Evolutionary conservation across 2,888 invertebrate genomes (phyloP).

Genomic region (Yponomeuta cagnagella): DNA sequence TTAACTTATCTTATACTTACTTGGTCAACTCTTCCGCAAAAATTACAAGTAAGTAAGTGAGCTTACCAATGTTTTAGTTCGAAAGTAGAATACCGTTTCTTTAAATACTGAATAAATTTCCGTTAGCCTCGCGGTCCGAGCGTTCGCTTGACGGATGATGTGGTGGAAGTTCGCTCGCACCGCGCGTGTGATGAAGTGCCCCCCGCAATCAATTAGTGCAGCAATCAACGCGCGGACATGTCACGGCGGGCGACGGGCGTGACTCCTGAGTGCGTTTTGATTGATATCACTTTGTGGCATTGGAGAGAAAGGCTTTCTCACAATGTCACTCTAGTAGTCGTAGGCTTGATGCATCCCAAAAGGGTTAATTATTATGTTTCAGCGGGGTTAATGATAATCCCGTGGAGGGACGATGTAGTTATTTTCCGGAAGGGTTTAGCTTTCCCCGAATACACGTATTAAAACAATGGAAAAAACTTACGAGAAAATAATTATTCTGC

Average conservation of each 20-base stretch:
- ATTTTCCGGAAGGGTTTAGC: too few relatives aligned
- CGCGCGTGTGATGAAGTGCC: constrained; percentile 45
- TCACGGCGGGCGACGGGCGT: constrained; percentile 14
- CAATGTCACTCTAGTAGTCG: background rate
- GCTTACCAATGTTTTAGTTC: too few relatives aligned
- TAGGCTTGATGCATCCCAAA: background rate
- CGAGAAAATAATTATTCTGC: too few relatives aligned
- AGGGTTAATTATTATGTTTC: too few relatives aligned
- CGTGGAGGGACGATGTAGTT: too few relatives aligned
- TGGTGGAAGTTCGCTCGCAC: constrained; percentile 24
- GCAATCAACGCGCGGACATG: background rate
- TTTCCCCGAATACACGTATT: too few relatives aligned
- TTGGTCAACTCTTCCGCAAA: too few relatives aligned
- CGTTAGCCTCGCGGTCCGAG: background rate
- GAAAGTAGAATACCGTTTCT: too few relatives aligned
- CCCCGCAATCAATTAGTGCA: constrained; percentile 31
- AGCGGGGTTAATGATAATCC: too few relatives aligned
- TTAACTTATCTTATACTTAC: too few relatives aligned
- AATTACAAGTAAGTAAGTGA: too few relatives aligned
- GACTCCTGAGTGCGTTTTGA: background rate
- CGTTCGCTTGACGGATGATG: constrained; percentile 44
- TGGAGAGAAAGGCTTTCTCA: background rate
- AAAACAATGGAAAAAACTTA: too few relatives aligned
- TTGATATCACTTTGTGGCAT: background rate
- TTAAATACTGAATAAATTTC: background rate